Conservation (phyloP, 2,113 vertebrate species). For the Lethenteron camtschaticum region DNA sequence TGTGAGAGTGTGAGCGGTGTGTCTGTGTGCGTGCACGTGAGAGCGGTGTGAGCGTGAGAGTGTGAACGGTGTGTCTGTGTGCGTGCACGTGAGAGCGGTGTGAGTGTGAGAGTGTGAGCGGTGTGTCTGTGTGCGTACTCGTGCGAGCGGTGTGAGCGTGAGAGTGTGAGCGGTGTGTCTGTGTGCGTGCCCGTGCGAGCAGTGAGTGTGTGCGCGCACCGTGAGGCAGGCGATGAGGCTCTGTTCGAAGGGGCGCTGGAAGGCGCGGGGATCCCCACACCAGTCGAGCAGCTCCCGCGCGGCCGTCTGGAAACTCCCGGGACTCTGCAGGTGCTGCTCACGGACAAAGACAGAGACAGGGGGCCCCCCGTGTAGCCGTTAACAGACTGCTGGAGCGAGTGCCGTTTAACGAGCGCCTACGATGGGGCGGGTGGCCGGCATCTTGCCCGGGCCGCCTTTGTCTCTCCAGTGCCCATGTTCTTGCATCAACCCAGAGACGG, state of each 20-base stretch:
- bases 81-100: too few relatives aligned
- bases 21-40: too few relatives aligned
- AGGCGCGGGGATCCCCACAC: slow-evolving; percentile 9
- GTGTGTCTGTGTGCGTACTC: neutral
- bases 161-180: neutral
- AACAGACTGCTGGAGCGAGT: neutral
- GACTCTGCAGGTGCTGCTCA: slow-evolving; percentile 7
- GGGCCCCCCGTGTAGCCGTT: neutral
- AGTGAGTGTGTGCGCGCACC: neutral
- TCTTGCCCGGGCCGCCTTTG: too few relatives aligned
- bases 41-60: too few relatives aligned
- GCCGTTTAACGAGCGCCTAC: neutral
- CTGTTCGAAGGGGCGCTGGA: slow-evolving; percentile 9
- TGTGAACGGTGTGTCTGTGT: too few relatives aligned
- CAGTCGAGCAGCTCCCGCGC: slow-evolving; percentile 8
- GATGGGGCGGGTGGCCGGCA: too few relatives aligned
- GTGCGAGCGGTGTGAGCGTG: neutral
- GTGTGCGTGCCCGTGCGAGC: neutral
- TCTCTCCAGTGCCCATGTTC: too few relatives aligned
- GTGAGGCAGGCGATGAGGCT: slow-evolving; percentile 8
- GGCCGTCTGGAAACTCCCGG: slow-evolving; percentile 8
- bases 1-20: too few relatives aligned
- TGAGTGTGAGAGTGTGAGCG: too few relatives aligned
- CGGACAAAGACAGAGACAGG: too few relatives aligned
- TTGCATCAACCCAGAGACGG: too few relatives aligned